Evolutionary conservation across 1,140 invertebrate genomes (phyloP).

Genomic region (Drosophila equinoxialis): DNA sequence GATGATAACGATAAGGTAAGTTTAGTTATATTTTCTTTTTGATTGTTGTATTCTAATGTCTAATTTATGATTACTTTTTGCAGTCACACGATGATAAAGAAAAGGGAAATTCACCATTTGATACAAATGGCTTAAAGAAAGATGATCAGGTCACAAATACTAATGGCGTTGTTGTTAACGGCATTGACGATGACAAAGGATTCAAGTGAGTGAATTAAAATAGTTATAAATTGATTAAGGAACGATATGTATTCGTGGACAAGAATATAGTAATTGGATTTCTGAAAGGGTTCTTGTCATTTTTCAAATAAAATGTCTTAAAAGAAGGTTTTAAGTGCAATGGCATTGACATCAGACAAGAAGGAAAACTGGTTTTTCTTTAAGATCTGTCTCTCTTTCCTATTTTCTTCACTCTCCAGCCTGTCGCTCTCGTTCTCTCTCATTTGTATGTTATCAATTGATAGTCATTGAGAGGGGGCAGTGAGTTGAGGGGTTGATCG

Average conservation of each 20-base stretch:
- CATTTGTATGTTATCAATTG: background rate
- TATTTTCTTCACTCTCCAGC: background rate
- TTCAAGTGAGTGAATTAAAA: slow-evolving; percentile 90
- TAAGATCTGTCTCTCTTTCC: background rate
- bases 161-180: slow-evolving; percentile 91
- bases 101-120: slow-evolving; percentile 87
- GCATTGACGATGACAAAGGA: slow-evolving; percentile 93
- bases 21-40: background rate
- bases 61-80: slow-evolving; percentile 17
- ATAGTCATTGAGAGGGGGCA: background rate
- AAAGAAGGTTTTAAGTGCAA: slow-evolving; percentile 2
- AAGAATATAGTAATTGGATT: too few species aligned
- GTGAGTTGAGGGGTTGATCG: background rate
- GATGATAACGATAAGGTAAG: slow-evolving; percentile 83
- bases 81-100: slow-evolving; percentile 87
- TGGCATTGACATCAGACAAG: slow-evolving; percentile 59
- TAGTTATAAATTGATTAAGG: background rate
- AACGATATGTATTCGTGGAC: background rate
- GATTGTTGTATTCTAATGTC: background rate
- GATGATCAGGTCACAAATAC: slow-evolving; percentile 89
- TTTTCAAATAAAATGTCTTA: background rate
- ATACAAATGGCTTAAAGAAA: slow-evolving; percentile 84
- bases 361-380: slow-evolving; percentile 15
- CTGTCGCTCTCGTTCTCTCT: background rate
- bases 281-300: background rate